Percentiles rank a stretch among this genome's conserved stretches.
phyloP scores from a whole-genome alignment of 2,797 vertebrate genomes.

The Enteromius trimaculatus region DNA sequence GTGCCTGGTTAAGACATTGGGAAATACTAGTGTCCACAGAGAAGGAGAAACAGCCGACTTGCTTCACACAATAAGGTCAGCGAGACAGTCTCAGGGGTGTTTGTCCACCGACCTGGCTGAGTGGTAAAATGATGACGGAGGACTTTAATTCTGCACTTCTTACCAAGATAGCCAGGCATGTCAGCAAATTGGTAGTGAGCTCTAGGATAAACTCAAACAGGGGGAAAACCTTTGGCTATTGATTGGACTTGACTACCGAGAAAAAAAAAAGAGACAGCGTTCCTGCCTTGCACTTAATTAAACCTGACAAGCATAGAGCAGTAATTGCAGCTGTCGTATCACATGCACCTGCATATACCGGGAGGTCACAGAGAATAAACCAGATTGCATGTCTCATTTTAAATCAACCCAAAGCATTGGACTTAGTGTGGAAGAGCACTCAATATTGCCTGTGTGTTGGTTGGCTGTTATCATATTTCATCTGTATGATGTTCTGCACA shows the following conservation, averaged over 20 bases:
- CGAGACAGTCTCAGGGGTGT: slow-evolving; percentile 63
- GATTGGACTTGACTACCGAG: slow-evolving; percentile 7
- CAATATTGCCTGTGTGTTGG: neutral
- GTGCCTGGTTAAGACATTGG: neutral
- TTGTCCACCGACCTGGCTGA: slow-evolving; percentile 64
- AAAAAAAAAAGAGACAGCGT: neutral
- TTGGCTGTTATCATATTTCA: slow-evolving; percentile 14
- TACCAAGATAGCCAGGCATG: slow-evolving; percentile 68
- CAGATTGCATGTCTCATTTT: neutral
- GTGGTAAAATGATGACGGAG: slow-evolving; percentile 71
- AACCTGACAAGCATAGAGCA: slow-evolving; percentile 9
- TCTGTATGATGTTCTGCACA: neutral
- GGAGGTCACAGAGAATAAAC: neutral
- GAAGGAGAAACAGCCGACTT: slow-evolving; percentile 35
- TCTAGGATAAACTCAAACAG: slow-evolving; percentile 65
- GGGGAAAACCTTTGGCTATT: slow-evolving; percentile 34
- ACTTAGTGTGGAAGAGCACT: neutral
- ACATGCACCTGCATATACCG: slow-evolving; percentile 1
- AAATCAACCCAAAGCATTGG: slow-evolving; percentile 18
- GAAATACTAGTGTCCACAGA: slow-evolving; percentile 1
- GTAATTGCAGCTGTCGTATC: slow-evolving; percentile 5
- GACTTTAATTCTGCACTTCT: slow-evolving; percentile 66
- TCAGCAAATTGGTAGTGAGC: slow-evolving; percentile 72
- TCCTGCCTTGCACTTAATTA: slow-evolving; percentile 25
- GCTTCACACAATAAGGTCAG: slow-evolving; percentile 62